These are phyloP conservation scores for Alosa sapidissima DNA, from an alignment of 2,797 vertebrate species.

Conservation along the genomic window DNA sequence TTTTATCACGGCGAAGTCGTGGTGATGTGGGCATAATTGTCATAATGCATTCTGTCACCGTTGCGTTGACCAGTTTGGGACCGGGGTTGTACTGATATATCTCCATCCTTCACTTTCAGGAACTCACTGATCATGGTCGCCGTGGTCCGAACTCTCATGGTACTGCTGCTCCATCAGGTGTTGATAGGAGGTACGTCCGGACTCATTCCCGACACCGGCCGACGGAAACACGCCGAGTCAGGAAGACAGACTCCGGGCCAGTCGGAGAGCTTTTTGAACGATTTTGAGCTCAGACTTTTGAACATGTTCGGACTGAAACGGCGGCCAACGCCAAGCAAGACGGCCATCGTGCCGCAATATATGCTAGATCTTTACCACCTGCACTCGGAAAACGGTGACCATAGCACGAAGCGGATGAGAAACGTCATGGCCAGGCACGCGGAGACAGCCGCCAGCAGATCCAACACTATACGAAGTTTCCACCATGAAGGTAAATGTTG, in stretches of 20 bases:
- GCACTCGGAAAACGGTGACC: constrained; percentile 86
- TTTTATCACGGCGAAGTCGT: constrained; percentile 18
- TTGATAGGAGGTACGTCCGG: constrained; percentile 91
- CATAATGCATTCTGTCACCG: constrained; percentile 2
- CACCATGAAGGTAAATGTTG: constrained; percentile 94
- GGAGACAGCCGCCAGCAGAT: constrained; percentile 88
- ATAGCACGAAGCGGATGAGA: constrained; percentile 76
- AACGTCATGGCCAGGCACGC: constrained; percentile 81
- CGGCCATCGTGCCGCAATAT: constrained; percentile 91
- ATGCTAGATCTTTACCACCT: constrained; percentile 95
- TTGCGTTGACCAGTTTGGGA: neutral
- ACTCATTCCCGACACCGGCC: constrained; percentile 93
- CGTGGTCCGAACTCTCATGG: constrained; percentile 92
- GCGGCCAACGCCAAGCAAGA: constrained; percentile 88
- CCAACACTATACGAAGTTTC: constrained; percentile 97
- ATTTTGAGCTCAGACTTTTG: constrained; percentile 93
- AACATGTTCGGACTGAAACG: constrained; percentile 95
- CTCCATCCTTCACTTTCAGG: constrained; percentile 66
- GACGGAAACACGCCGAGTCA: constrained; percentile 84
- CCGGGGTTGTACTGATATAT: neutral
- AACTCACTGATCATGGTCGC: constrained; percentile 98
- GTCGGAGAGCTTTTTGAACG: constrained; percentile 86
- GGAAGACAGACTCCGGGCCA: constrained; percentile 83
- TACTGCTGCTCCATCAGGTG: constrained; percentile 96
- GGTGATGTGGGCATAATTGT: constrained; percentile 4